phyloP scores from a whole-genome alignment of 2,113 vertebrate species.

The Corythornis vintsioides region DNA sequence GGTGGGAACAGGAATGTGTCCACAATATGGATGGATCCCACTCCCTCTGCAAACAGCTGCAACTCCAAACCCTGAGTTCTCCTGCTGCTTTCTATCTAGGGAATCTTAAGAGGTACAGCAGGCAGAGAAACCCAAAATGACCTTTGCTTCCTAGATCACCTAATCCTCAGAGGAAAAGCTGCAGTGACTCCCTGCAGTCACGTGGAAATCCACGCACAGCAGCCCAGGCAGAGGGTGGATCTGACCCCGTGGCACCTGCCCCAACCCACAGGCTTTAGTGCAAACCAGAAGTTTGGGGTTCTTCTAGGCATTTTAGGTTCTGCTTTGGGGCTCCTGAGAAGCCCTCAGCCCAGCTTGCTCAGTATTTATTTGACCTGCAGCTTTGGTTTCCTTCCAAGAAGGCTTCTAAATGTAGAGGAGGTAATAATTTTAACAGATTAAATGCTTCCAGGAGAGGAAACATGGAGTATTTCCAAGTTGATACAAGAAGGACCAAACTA shows the following conservation, averaged over 20 bases:
- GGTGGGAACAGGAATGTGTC: neutral
- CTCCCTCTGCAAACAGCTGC: neutral
- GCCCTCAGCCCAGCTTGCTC: neutral
- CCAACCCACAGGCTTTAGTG: neutral
- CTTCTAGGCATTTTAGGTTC: neutral
- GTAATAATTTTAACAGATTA: slow-evolving; percentile 37
- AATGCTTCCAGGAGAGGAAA: slow-evolving; percentile 35
- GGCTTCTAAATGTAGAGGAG: neutral
- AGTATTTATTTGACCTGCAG: neutral
- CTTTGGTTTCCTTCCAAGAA: slow-evolving; percentile 36
- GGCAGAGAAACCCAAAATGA: neutral
- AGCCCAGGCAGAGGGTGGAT: neutral
- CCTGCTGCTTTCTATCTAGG: neutral
- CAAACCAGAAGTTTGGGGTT: neutral
- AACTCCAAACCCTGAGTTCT: neutral
- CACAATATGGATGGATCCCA: neutral
- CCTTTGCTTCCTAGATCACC: neutral
- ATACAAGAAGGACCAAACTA: slow-evolving; percentile 26
- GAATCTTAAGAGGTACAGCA: neutral
- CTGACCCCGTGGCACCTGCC: neutral
- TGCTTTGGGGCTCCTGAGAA: neutral
- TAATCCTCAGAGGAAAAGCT: neutral
- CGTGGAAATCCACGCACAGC: neutral
- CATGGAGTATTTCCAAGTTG: neutral
- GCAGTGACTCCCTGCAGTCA: neutral